A percentile compares a stretch with the other conserved stretches of the same genome.
phyloP scores from a whole-genome alignment of 2,113 vertebrate genomes.

The Laticauda colubrina region DNA sequence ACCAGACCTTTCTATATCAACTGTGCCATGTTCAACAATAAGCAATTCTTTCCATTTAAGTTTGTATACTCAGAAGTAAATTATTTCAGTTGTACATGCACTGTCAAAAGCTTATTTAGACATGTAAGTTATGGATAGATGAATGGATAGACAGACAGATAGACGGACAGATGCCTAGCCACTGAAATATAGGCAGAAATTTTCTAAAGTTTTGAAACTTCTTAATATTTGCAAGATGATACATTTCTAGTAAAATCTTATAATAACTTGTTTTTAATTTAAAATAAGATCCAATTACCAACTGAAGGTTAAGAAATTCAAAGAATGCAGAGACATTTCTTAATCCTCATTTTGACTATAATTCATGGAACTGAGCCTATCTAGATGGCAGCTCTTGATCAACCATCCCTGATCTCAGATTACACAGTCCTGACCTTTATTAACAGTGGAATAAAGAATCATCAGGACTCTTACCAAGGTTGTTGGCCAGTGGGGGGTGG shows the following conservation, averaged over 20 bases:
- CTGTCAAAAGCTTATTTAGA: background rate
- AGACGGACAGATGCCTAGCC: background rate
- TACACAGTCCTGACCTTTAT: background rate
- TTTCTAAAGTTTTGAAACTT: background rate
- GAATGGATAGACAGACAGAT: background rate
- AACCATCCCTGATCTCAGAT: background rate
- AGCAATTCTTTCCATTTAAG: background rate
- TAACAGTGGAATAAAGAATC: background rate
- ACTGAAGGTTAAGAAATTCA: background rate
- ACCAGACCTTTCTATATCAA: background rate
- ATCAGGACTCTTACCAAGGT: background rate
- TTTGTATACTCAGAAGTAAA: background rate
- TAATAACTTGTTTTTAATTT: background rate
- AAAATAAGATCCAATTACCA: background rate
- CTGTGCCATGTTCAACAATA: background rate
- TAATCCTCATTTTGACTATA: background rate
- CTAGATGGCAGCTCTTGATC: background rate
- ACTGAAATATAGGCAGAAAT: background rate
- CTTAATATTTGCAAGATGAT: background rate
- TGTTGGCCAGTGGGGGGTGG: background rate
- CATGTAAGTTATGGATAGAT: background rate
- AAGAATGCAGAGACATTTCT: background rate
- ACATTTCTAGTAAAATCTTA: background rate
- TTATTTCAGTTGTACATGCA: background rate
- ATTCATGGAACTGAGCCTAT: background rate